These are phyloP conservation scores for Nemurella pictetii DNA, from an alignment of 2,888 invertebrate species.

Conservation along the genomic window DNA sequence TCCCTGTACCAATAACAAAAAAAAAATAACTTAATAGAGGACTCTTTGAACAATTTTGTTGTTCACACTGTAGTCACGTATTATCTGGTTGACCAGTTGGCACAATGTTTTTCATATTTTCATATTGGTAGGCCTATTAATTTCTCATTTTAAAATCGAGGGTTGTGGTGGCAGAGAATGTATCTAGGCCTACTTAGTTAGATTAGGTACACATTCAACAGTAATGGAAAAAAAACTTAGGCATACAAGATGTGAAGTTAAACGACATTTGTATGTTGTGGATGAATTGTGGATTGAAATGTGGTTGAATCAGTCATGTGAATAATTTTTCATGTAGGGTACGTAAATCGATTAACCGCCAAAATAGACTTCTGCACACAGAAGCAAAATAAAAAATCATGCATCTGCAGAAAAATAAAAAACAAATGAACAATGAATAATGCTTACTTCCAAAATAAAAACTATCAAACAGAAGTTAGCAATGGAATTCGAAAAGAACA, in stretches of 20 bases:
- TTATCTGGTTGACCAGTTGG: neutral
- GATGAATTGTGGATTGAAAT: no score
- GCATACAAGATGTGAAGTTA: neutral
- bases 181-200: neutral
- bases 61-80: neutral
- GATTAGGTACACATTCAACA: neutral
- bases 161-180: neutral
- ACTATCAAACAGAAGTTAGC: neutral
- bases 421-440: neutral
- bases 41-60: neutral
- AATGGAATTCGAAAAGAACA: neutral
- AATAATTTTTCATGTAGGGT: neutral
- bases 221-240: neutral
- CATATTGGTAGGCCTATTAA: neutral
- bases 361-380: neutral
- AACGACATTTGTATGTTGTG: neutral
- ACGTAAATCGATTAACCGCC: neutral
- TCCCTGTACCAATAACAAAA: neutral
- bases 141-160: neutral
- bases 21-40: neutral
- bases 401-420: neutral
- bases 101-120: neutral
- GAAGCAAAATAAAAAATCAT: neutral
- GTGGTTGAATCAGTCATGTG: neutral
- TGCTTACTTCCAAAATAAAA: neutral